phyloP scores from a whole-genome alignment of 2,797 vertebrate genomes.

The Rhynchotus rufescens region DNA sequence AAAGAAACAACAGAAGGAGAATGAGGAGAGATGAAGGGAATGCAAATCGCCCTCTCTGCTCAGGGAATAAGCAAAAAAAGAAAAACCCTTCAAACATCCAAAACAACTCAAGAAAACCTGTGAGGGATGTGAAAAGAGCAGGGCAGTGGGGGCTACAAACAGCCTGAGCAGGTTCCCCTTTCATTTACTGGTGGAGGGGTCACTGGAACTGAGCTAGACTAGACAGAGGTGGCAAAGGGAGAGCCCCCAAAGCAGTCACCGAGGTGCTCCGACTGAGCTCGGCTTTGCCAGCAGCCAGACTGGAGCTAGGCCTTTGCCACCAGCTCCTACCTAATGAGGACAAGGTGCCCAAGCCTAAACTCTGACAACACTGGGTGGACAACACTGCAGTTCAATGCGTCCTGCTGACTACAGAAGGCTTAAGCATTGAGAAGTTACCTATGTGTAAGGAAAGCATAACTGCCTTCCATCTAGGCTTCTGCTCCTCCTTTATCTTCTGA shows the following conservation, averaged over 20 bases:
- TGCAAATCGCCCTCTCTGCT: conserved; percentile 31
- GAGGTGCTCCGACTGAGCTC: rapidly evolving
- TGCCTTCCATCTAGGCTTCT: neutral
- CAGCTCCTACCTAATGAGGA: neutral
- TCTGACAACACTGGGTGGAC: rapidly evolving
- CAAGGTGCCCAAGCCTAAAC: neutral
- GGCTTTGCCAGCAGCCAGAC: neutral
- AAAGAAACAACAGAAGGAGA: conserved; percentile 8
- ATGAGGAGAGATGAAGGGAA: conserved; percentile 7
- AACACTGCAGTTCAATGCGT: neutral
- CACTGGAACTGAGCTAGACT: neutral
- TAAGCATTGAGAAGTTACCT: rapidly evolving
- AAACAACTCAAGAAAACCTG: neutral
- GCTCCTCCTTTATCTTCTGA: neutral
- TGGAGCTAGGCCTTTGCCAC: neutral
- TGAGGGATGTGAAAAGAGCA: neutral
- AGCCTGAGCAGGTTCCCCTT: neutral
- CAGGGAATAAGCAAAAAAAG: neutral
- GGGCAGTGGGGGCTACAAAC: neutral
- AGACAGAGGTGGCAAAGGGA: neutral
- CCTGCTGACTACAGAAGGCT: rapidly evolving
- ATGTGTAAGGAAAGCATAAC: rapidly evolving
- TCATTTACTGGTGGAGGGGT: neutral
- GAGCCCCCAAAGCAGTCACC: neutral
- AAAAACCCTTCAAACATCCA: neutral